Evolutionary conservation across 2,113 vertebrate genomes (phyloP).

Genomic region (Saccopteryx leptura): DNA sequence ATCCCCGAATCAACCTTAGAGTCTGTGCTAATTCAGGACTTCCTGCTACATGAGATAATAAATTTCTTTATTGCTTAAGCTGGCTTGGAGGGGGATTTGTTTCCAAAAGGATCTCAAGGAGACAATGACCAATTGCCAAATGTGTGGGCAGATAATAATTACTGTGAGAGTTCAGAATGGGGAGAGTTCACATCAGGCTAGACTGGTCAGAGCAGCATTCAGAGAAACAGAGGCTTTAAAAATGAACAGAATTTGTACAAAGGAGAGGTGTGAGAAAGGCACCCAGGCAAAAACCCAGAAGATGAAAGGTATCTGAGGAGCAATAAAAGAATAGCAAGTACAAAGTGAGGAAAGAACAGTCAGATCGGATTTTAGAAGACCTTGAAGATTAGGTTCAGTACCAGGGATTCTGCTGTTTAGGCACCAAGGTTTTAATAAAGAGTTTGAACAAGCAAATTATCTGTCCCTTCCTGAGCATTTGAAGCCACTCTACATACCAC

Average conservation of each 20-base stretch:
- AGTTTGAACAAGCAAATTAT: background rate
- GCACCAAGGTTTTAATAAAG: background rate
- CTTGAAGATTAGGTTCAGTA: background rate
- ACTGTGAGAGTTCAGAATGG: slow-evolving; percentile 48
- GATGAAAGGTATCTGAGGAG: slow-evolving; percentile 14
- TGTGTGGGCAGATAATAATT: slow-evolving; percentile 74
- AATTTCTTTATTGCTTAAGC: slow-evolving; percentile 70
- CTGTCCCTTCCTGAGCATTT: background rate
- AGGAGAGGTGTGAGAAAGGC: background rate
- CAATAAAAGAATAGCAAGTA: background rate
- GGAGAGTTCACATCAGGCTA: slow-evolving; percentile 70
- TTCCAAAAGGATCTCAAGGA: slow-evolving; percentile 68
- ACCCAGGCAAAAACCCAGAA: slow-evolving; percentile 39
- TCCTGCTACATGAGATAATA: slow-evolving; percentile 73
- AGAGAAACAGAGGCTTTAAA: slow-evolving; percentile 30
- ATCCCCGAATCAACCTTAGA: slow-evolving; percentile 46
- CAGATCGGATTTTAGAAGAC: slow-evolving; percentile 3
- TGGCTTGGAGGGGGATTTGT: slow-evolving; percentile 62
- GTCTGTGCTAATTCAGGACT: slow-evolving; percentile 32
- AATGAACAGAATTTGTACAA: slow-evolving; percentile 32
- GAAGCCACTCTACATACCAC: background rate
- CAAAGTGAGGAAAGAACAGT: slow-evolving; percentile 15
- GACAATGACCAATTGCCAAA: slow-evolving; percentile 72
- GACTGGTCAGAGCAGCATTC: slow-evolving; percentile 54
- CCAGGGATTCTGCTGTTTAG: background rate